phyloP scores from a whole-genome alignment of 2,797 vertebrate genomes.

The Phrynocephalus forsythii region DNA sequence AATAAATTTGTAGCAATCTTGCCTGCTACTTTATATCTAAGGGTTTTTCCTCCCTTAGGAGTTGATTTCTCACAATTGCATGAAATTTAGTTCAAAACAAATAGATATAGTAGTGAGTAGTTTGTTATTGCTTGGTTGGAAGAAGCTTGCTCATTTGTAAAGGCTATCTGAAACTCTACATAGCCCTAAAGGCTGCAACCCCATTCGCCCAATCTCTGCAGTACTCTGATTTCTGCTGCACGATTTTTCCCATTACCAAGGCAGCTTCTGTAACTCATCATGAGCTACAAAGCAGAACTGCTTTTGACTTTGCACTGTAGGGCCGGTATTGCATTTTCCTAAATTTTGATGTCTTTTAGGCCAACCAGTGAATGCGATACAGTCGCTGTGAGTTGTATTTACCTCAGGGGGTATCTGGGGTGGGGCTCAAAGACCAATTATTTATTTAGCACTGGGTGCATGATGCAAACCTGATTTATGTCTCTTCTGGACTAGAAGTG shows the following conservation, averaged over 20 bases:
- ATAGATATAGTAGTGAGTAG: no score
- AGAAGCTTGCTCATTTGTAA: slow-evolving; percentile 17
- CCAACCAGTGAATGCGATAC: not conserved
- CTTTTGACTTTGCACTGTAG: not conserved
- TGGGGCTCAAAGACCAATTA: not conserved
- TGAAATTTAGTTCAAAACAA: no score
- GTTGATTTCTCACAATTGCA: no score
- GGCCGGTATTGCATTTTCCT: not conserved
- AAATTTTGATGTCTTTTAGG: not conserved
- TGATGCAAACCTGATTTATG: not conserved
- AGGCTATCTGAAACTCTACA: not conserved
- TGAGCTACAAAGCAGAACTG: not conserved
- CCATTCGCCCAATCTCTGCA: not conserved
- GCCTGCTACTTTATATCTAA: no score
- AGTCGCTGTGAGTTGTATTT: no score
- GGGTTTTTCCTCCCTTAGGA: no score
- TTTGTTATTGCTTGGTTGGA: not conserved
- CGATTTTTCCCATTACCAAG: not conserved
- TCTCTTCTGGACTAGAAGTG: not conserved
- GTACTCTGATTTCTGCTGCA: not conserved
- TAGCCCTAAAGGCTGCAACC: not conserved
- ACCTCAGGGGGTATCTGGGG: not conserved
- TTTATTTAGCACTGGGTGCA: not conserved
- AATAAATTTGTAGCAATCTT: no score
- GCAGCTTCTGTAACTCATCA: not conserved